Conservation (phyloP, 1,140 invertebrate species). For the Stenopsyche tienmushanensis region DNA sequence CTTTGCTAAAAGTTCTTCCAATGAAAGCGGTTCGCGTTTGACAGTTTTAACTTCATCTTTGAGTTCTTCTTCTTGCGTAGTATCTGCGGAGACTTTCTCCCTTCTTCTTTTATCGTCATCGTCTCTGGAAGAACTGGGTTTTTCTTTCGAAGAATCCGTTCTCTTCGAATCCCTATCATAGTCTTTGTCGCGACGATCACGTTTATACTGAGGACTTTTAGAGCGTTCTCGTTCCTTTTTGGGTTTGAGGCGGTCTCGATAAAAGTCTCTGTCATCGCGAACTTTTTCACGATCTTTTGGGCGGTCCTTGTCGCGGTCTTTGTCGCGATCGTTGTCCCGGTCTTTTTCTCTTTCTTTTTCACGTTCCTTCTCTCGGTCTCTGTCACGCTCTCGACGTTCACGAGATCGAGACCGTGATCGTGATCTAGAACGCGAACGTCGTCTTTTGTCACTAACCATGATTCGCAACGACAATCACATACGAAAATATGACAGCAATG, state of each 20-base stretch:
- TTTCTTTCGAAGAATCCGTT: slow-evolving; percentile 47
- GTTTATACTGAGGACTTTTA: slow-evolving; percentile 38
- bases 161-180: slow-evolving; percentile 45
- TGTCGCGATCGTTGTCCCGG: slow-evolving; percentile 46
- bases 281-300: slow-evolving; percentile 43
- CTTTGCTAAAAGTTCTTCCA: slow-evolving; percentile 94
- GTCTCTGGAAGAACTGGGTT: slow-evolving; percentile 40
- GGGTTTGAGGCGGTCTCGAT: slow-evolving; percentile 46
- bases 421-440: slow-evolving; percentile 37
- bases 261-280: slow-evolving; percentile 45
- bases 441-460: slow-evolving; percentile 58
- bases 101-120: slow-evolving; percentile 50
- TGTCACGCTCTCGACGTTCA: slow-evolving; percentile 47
- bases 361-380: slow-evolving; percentile 37
- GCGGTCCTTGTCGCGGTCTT: slow-evolving; percentile 47
- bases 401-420: slow-evolving; percentile 47
- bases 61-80: slow-evolving; percentile 49
- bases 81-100: slow-evolving; percentile 50
- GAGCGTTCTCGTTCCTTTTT: slow-evolving; percentile 44
- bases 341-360: slow-evolving; percentile 46
- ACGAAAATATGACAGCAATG: no score
- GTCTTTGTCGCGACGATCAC: slow-evolving; percentile 47
- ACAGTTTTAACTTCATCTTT: slow-evolving; percentile 48
- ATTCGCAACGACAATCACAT: background rate
- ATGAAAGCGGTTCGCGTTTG: slow-evolving; percentile 88